phyloP scores from a whole-genome alignment of 30 jellyfish, hydroid and myxozoan genomes.

The Pseudorhiza aurosa region DNA sequence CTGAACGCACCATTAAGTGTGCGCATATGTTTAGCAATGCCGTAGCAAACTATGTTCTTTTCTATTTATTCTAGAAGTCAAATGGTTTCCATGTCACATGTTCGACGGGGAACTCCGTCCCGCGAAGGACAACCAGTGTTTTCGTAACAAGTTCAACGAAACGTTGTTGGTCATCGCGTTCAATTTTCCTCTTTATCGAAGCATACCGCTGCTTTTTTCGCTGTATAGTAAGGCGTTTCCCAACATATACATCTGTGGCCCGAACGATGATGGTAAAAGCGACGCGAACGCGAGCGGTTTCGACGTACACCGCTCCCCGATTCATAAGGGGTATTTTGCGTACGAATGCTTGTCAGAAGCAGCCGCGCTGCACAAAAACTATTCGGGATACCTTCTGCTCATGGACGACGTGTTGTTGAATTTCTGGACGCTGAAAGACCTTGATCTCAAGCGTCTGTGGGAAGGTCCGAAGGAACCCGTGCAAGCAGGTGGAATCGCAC shows the following conservation, averaged over 20 bases:
- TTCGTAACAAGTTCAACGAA: slow-evolving; percentile 54
- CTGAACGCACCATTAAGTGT: no score
- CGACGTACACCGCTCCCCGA: slow-evolving; percentile 28
- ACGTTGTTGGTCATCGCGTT: slow-evolving; percentile 70
- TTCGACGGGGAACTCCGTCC: background rate
- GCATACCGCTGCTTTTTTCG: slow-evolving; percentile 57
- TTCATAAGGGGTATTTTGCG: slow-evolving; percentile 80
- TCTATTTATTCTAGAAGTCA: slow-evolving; percentile 9
- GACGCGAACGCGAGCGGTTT: background rate
- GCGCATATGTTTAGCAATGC: no score
- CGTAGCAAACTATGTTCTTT: no score
- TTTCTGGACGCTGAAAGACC: slow-evolving; percentile 69
- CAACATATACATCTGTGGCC: slow-evolving; percentile 83
- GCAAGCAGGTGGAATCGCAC: slow-evolving; percentile 43
- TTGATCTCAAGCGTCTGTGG: slow-evolving; percentile 74
- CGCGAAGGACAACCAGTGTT: slow-evolving; percentile 32
- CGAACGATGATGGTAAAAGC: slow-evolving; percentile 8
- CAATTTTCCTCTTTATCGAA: slow-evolving; percentile 73
- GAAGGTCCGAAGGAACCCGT: slow-evolving; percentile 95
- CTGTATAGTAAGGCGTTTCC: slow-evolving; percentile 83
- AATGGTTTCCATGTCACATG: slow-evolving; percentile 25
- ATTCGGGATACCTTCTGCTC: slow-evolving; percentile 73
- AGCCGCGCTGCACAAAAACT: slow-evolving; percentile 38
- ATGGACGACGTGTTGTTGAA: slow-evolving; percentile 91
- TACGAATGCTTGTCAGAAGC: slow-evolving; percentile 70